Percentiles rank a stretch among this genome's conserved stretches.
Conservation (phyloP, 1,140 invertebrate genomes). For the Leptopilina clavipes region DNA sequence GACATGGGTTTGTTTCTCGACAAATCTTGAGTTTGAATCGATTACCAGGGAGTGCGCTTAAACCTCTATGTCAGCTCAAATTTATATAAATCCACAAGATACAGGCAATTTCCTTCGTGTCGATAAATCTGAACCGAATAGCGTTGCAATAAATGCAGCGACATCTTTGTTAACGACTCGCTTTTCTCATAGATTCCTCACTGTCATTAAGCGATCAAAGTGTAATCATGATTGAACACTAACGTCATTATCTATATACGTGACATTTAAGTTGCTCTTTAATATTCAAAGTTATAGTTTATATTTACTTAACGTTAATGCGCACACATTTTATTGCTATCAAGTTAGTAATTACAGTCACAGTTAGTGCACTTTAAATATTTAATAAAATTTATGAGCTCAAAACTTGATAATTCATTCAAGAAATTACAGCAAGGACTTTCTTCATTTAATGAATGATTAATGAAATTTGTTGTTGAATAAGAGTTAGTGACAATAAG, state of each 20-base stretch:
- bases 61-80: conserved; percentile 16
- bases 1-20: neutral
- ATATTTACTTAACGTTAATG: neutral
- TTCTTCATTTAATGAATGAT: neutral
- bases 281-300: conserved; percentile 1
- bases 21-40: conserved; percentile 1
- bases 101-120: neutral
- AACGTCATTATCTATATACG: neutral
- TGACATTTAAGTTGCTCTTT: conserved; percentile 1
- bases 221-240: conserved; percentile 2
- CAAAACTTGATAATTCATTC: neutral
- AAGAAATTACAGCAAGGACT: neutral
- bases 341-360: neutral
- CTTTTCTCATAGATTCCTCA: neutral
- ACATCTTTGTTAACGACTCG: conserved; percentile 14
- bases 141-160: conserved; percentile 8
- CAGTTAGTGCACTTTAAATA: neutral
- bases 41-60: neutral
- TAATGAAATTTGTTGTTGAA: too few relatives aligned
- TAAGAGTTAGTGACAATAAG: neutral
- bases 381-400: neutral
- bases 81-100: conserved; percentile 1
- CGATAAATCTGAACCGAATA: conserved; percentile 7
- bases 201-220: conserved; percentile 10
- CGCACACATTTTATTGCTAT: neutral